Evolutionary conservation across 2,113 vertebrate genomes (phyloP), one percentile per base, ranked within the genome.

Genomic region (Lutjanus erythropterus): DNA sequence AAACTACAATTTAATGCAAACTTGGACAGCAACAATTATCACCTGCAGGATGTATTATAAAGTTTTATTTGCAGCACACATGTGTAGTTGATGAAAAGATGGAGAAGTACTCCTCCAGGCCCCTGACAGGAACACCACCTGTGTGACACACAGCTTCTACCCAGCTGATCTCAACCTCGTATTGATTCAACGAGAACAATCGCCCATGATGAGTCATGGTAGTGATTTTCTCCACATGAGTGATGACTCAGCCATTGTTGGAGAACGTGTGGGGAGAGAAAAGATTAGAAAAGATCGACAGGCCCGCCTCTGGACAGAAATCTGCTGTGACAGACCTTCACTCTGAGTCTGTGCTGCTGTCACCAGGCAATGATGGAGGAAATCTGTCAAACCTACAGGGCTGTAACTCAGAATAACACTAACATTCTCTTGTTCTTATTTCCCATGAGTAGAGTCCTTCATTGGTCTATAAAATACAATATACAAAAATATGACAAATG

Each of bases 171-270:
- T 25, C 10, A 49, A 53, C 35, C 4, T 31, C 50, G 29, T 21
- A 55, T 49, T 16, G 69, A 59, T 41, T 59, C 18, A 65, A 56
- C 8, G 35, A 31, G 55, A 21, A 11, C 10, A 27, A 33, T 74
- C 37, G 12, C 9, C 68, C 66, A 21, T 49, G 35, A 21, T 71
- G 64, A 81, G 55, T 44, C 61, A 69, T 19, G 6, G 18, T 55
- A n/a, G 5, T 19, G 55, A 59, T 72, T 60, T 74, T 68, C 53
- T 29, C 50, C 10, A 39, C 27, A 55, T 8, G 9, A 27, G 3
- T 29, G 44, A 60, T 61, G 35, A 60, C 41, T 50, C 23, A 61
- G 49, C 39, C 31, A 31, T 52, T 18, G 21, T 12, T 27, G 7
- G 23, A 75, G 39, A 56, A 61, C 1, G 9, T 33, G 58, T 44